A percentile compares a stretch with the other conserved stretches of the same genome.
These are phyloP conservation scores for Penaeus monodon DNA, from an alignment of 2,888 invertebrate species.

Conservation along the genomic window DNA sequence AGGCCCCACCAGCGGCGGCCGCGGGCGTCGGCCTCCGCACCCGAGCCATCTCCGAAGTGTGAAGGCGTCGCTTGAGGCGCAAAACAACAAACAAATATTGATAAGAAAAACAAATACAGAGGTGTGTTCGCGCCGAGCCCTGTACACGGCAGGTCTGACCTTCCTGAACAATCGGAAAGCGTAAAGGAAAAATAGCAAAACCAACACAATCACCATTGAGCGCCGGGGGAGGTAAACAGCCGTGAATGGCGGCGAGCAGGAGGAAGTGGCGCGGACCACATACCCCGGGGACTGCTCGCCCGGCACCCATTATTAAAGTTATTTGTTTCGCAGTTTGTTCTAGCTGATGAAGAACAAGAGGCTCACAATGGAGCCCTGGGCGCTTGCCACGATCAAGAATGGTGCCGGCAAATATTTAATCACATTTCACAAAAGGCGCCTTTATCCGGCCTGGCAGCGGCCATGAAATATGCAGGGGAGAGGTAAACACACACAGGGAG, in stretches of 20 bases:
- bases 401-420: slow-evolving; percentile 54
- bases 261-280: slow-evolving; percentile 49
- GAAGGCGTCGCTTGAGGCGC: slow-evolving; percentile 13
- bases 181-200: slow-evolving; percentile 50
- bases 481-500: slow-evolving; percentile 30
- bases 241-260: slow-evolving; percentile 39
- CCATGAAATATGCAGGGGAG: slow-evolving; percentile 47
- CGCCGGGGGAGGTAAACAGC: slow-evolving; percentile 31
- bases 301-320: slow-evolving; percentile 51
- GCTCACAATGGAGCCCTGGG: slow-evolving; percentile 50
- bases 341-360: slow-evolving; percentile 58
- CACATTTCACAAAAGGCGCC: slow-evolving; percentile 53
- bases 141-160: not conserved
- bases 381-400: slow-evolving; percentile 59
- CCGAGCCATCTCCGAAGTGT: slow-evolving; percentile 16
- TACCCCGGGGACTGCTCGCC: slow-evolving; percentile 41
- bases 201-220: slow-evolving; percentile 42
- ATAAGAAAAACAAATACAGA: slow-evolving; percentile 17
- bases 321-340: slow-evolving; percentile 56
- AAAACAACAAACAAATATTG: slow-evolving; percentile 21
- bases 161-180: slow-evolving; percentile 43
- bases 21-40: not conserved
- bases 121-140: not conserved
- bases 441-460: slow-evolving; percentile 50
- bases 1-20: not conserved